phyloP scores from a whole-genome alignment of 2,797 vertebrate genomes.

The Scyliorhinus canicula region DNA sequence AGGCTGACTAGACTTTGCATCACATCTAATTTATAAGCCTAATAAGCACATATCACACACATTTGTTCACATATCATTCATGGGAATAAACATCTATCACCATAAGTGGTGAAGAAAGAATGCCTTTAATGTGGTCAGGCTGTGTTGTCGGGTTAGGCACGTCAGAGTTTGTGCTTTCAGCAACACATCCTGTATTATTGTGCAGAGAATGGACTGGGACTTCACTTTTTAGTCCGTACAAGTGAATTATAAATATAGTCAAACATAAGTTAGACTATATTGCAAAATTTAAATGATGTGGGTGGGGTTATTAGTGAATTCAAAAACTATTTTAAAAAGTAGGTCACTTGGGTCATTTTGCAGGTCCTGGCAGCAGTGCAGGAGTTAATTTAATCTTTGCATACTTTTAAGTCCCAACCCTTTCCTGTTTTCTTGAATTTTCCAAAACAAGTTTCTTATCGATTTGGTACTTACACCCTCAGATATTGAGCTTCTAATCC shows the following conservation, averaged over 20 bases:
- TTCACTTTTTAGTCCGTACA: neutral
- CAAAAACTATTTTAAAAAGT: neutral
- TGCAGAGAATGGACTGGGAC: neutral
- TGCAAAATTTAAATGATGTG: neutral
- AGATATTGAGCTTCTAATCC: neutral
- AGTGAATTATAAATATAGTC: neutral
- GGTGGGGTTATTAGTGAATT: neutral
- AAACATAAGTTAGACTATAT: neutral
- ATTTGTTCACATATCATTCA: neutral
- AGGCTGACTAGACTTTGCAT: too few species aligned
- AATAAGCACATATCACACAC: neutral
- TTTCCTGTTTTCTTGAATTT: neutral
- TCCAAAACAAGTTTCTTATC: neutral
- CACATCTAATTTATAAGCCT: neutral
- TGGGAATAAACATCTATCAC: neutral
- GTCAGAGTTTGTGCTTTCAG: neutral
- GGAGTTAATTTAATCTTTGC: neutral
- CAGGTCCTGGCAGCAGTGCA: neutral
- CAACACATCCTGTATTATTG: neutral
- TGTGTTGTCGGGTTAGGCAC: neutral
- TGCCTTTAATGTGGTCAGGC: neutral
- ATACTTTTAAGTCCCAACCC: neutral
- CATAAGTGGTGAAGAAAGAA: neutral
- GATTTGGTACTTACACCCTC: neutral
- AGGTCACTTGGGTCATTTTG: neutral